Evolutionary conservation across 2,888 invertebrate genomes (phyloP).

Genomic region (Clanis bilineata): DNA sequence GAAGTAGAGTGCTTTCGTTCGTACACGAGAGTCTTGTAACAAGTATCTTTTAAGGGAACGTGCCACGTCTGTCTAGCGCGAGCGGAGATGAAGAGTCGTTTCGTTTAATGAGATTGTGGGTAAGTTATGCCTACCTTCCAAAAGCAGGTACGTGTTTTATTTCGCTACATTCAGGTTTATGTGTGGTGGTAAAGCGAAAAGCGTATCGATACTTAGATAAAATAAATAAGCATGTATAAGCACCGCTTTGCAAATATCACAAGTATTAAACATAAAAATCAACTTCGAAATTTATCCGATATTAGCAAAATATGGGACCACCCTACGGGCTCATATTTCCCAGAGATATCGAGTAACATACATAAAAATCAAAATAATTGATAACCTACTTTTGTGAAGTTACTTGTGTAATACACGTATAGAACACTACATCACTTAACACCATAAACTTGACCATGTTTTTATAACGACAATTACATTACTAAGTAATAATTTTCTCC

Average conservation of each 20-base stretch:
- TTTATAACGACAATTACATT: not conserved
- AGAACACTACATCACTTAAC: not conserved
- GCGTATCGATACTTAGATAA: not conserved
- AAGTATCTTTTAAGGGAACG: constrained; percentile 8
- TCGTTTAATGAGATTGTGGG: constrained; percentile 9
- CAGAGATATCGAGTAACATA: no score
- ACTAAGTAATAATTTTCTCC: not conserved
- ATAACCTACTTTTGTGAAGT: no score
- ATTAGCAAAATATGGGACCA: no score
- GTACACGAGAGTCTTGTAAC: not conserved
- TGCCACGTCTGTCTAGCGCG: constrained; percentile 2
- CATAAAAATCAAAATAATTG: no score
- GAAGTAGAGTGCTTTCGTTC: not conserved
- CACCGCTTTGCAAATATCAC: not conserved
- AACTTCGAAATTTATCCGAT: no score
- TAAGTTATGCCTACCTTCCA: not conserved
- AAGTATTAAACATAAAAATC: not conserved
- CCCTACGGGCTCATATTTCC: no score
- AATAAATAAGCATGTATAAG: not conserved
- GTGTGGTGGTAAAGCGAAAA: not conserved
- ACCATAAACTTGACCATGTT: not conserved
- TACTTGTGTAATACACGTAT: no score
- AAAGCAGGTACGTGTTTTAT: not conserved
- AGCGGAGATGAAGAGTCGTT: constrained; percentile 7
- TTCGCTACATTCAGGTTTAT: not conserved